A percentile compares a stretch with the other conserved stretches of the same genome.
Conservation (phyloP, 2,113 vertebrate genomes). For the Columba janthina region DNA sequence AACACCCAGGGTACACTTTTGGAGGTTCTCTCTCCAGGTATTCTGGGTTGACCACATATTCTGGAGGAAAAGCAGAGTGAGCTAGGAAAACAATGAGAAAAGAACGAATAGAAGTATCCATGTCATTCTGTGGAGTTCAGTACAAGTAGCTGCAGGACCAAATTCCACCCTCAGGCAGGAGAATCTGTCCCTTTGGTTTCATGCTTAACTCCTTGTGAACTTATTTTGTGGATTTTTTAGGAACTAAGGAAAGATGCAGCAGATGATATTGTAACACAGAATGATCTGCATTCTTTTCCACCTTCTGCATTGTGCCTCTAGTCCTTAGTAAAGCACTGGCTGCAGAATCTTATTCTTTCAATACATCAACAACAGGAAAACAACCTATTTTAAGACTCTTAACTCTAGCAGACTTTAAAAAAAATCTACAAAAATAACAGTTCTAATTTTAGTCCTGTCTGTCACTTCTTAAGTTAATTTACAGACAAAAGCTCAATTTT, state of each 20-base stretch:
- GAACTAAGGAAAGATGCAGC: not conserved
- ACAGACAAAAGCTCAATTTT: not conserved
- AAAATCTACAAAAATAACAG: not conserved
- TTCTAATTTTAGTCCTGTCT: not conserved
- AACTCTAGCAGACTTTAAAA: not conserved
- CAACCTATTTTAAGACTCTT: not conserved
- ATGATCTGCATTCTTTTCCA: not conserved
- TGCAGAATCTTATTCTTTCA: not conserved
- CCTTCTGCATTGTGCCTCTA: not conserved
- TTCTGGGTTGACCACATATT: constrained; percentile 49
- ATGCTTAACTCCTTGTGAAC: not conserved
- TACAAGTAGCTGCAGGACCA: not conserved
- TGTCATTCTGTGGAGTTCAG: not conserved
- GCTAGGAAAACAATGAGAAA: constrained; percentile 17
- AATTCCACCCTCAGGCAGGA: not conserved
- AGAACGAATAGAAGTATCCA: not conserved
- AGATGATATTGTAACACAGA: not conserved
- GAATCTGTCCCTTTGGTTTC: not conserved
- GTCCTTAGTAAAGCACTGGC: not conserved
- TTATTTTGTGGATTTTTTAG: not conserved
- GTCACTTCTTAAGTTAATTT: not conserved
- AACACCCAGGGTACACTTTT: constrained; percentile 61
- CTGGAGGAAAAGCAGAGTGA: constrained; percentile 42
- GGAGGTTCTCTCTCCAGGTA: constrained; percentile 70
- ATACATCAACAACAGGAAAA: not conserved